phyloP scores from a whole-genome alignment of 2,888 invertebrate species.

The Trichopria drosophilae region DNA sequence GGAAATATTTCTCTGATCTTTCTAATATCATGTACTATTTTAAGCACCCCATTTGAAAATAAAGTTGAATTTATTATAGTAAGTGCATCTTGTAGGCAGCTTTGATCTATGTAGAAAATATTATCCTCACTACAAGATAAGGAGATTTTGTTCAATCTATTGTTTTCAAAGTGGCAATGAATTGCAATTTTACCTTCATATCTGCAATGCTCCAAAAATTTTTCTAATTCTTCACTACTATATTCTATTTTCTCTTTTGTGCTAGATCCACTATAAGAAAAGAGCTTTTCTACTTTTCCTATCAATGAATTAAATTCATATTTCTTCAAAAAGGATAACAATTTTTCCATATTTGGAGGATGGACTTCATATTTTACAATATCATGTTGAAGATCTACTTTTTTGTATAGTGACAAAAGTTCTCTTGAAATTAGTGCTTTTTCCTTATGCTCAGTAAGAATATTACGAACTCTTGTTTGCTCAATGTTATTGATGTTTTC shows the following conservation, averaged over 20 bases:
- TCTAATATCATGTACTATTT: conserved; percentile 21
- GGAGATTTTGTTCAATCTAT: conserved; percentile 11
- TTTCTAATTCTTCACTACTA: conserved; percentile 25
- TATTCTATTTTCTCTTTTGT: conserved; percentile 22
- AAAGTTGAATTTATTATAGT: conserved; percentile 23
- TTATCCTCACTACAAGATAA: conserved; percentile 17
- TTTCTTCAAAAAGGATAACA: conserved; percentile 24
- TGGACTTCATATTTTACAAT: conserved; percentile 26
- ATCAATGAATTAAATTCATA: conserved; percentile 23
- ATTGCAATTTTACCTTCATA: conserved; percentile 26
- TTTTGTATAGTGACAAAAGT: conserved; percentile 19
- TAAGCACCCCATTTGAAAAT: conserved; percentile 24
- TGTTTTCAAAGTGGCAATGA: conserved; percentile 24
- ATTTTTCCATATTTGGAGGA: conserved; percentile 26
- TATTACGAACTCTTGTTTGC: conserved; percentile 21
- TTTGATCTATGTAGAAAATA: conserved; percentile 21
- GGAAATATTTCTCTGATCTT: conserved; percentile 19
- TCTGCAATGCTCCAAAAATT: conserved; percentile 24
- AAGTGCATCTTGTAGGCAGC: conserved; percentile 19
- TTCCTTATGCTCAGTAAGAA: conserved; percentile 20
- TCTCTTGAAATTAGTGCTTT: conserved; percentile 22
- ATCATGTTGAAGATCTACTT: conserved; percentile 26
- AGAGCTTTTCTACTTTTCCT: conserved; percentile 23
- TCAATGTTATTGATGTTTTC: conserved; percentile 21
- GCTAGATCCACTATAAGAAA: conserved; percentile 23